phyloP scores from a whole-genome alignment of 2,113 vertebrate genomes.

The Grammomys dolichurus region DNA sequence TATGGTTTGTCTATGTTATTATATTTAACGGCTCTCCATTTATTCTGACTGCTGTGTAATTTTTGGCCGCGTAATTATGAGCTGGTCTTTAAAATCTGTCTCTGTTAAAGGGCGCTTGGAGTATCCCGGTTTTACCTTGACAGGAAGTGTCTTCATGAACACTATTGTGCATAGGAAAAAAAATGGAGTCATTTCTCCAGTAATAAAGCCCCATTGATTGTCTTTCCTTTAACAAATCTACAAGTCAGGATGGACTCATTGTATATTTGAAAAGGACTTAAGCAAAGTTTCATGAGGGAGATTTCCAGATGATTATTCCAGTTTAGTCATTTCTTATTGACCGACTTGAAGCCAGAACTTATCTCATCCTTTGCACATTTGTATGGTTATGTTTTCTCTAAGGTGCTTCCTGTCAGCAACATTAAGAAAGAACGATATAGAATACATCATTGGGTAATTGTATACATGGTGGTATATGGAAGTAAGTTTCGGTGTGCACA shows the following conservation, averaged over 20 bases:
- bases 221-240: not conserved
- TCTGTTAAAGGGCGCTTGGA: not conserved
- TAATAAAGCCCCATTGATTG: not conserved
- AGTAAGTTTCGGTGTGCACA: not conserved
- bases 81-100: not conserved
- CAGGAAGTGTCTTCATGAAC: not conserved
- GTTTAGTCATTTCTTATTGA: not conserved
- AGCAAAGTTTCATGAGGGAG: constrained; percentile 22
- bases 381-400: not conserved
- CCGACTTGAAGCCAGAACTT: not conserved
- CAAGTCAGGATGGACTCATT: not conserved
- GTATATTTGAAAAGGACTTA: constrained; percentile 18
- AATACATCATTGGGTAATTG: not conserved
- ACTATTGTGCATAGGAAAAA: not conserved
- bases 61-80: not conserved
- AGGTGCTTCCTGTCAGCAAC: not conserved
- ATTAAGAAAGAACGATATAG: not conserved
- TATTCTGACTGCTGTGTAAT: not conserved
- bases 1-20: constrained; percentile 9
- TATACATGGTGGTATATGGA: not conserved
- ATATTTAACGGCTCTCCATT: not conserved
- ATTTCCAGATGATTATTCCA: constrained; percentile 36
- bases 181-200: not conserved
- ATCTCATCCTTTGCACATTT: constrained; percentile 23
- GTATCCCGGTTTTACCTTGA: not conserved